Conservation (phyloP, 2,888 invertebrate species). For the Sylvicola cinctus region DNA sequence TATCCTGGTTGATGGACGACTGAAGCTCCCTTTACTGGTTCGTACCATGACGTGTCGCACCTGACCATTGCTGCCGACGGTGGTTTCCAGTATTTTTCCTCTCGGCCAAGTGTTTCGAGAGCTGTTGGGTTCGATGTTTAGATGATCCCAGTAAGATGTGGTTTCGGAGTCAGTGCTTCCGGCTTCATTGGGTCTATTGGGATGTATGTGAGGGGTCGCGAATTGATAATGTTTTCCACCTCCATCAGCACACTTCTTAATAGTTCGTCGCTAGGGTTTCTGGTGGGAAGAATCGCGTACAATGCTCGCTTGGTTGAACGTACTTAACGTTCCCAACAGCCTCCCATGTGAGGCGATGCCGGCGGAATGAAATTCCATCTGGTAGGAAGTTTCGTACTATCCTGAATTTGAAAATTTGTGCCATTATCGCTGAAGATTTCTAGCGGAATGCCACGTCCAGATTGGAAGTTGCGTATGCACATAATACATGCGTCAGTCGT, state of each 20-base stretch:
- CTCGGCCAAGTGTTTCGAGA: too few species aligned
- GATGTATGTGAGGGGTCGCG: too few species aligned
- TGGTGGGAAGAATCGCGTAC: neutral
- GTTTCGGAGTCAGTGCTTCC: slow-evolving; percentile 12
- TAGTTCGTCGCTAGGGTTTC: neutral
- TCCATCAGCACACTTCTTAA: neutral
- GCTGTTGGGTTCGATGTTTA: too few species aligned
- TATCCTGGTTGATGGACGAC: too few species aligned
- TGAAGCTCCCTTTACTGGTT: too few species aligned
- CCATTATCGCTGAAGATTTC: slow-evolving; percentile 9
- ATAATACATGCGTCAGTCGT: slow-evolving; percentile 7
- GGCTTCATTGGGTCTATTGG: slow-evolving; percentile 6
- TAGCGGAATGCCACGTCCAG: slow-evolving; percentile 5
- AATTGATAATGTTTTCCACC: slow-evolving; percentile 1
- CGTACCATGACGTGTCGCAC: too few species aligned
- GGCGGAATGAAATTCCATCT: slow-evolving; percentile 3
- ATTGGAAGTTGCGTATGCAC: slow-evolving; percentile 6
- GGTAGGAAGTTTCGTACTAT: neutral
- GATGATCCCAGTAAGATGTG: slow-evolving; percentile 11
- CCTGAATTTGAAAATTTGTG: slow-evolving; percentile 7
- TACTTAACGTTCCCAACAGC: slow-evolving; percentile 8
- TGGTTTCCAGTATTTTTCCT: too few species aligned
- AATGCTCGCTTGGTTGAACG: slow-evolving; percentile 2
- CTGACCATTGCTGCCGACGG: too few species aligned
- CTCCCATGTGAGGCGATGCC: slow-evolving; percentile 6